phyloP scores from a whole-genome alignment of 2,797 vertebrate genomes.

The Anguilla obscura region DNA sequence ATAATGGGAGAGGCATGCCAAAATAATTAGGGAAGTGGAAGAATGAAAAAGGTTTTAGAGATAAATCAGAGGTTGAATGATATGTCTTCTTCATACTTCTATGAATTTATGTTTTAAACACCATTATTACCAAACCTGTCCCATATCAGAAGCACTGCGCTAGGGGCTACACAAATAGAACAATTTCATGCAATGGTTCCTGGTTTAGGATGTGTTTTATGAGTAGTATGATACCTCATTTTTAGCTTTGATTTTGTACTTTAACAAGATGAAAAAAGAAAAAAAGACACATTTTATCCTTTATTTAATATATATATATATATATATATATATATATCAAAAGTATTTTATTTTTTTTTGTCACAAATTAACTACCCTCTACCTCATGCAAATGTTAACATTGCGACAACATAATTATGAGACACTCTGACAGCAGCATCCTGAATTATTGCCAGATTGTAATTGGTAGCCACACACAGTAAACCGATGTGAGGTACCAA shows the following conservation, averaged over 20 bases:
- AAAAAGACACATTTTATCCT: neutral
- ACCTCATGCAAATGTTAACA: neutral
- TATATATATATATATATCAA: neutral
- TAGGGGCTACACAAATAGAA: neutral
- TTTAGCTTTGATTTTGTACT: too few relatives aligned
- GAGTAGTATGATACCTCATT: too few relatives aligned
- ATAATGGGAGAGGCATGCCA: too few relatives aligned
- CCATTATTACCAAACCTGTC: neutral
- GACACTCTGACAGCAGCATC: constrained; percentile 7
- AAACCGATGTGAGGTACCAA: constrained; percentile 34
- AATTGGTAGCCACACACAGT: constrained; percentile 38
- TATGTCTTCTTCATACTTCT: too few relatives aligned
- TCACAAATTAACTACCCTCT: neutral
- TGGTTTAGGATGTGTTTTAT: neutral
- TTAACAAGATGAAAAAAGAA: neutral
- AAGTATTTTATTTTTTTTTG: neutral
- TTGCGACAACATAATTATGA: neutral
- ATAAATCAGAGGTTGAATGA: too few relatives aligned
- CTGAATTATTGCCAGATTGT: constrained; percentile 33
- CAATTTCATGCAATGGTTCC: neutral
- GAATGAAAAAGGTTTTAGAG: too few relatives aligned
- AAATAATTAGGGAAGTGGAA: too few relatives aligned
- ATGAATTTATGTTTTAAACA: neutral
- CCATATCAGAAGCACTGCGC: neutral
- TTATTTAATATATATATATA: neutral